Base-by-base conservation (phyloP, 2,888 invertebrate genomes). In the Melitaea athalia region DNA sequence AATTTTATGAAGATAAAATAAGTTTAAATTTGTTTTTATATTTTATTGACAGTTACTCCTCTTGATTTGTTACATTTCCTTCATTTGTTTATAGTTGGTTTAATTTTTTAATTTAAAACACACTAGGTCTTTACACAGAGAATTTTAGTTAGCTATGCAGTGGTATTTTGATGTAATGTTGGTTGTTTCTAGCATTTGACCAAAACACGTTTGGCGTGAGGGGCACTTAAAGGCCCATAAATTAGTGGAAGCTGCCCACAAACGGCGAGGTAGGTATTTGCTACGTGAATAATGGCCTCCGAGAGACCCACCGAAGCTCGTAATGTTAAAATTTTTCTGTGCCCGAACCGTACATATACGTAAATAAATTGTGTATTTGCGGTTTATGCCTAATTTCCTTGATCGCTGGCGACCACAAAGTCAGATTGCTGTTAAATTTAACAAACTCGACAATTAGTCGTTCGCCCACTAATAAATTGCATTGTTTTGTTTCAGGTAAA, bases 221-320 rank as follows among this genome's bases (percentile, higher is more conserved):
- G 81, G 86, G 88, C 87, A 90, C 88, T 92, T 88, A 88, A 86
- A 90, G 87, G 84, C 84, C 83, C 78, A 88, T 92, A 92, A 92
- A 92, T 92, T 91, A 89, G 87, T 82, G 79, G 85, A 81, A 82
- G 88, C 85, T 85, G 83, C 82, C 91, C 90, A 83, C 91, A 88
- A 88, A 88, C 81, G 84, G 85, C 84, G 86, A 88, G 89, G 88
- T 88, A 85, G 89, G 83, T 85, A 87, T 83, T 84, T 79, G 76
- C 82, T 81, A 80, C 85, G 86, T 89, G 89, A 91, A 79, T 91
- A 87, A 91, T 91, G 87, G 87, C 83, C 81, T 77, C 80, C 76
- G 79, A 79, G 84, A 85, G 83, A 82, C 84, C 79, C 80, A 79
- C 79, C 77, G 80, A 82, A 76, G 75, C 80, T 77, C 77, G 82